Conservation (phyloP, 1,140 invertebrate genomes). For the Sweltsa coloradensis region DNA sequence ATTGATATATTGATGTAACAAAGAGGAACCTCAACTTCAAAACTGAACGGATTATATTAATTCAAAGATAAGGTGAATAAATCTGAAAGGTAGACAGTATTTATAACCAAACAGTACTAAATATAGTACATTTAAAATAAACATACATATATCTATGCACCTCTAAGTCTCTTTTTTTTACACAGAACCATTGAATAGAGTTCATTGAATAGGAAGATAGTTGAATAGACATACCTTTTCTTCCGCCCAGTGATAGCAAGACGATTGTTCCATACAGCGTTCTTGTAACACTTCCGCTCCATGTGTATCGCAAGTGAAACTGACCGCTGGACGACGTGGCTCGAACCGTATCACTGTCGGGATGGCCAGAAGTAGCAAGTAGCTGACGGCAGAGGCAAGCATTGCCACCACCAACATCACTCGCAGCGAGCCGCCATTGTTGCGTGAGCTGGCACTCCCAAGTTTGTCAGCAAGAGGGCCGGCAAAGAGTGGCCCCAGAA, state of each 20-base stretch:
- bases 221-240: slow-evolving; percentile 32
- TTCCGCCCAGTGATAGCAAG: slow-evolving; percentile 47
- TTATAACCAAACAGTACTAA: too few relatives aligned
- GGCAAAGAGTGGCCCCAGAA: slow-evolving; percentile 50
- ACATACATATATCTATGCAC: too few relatives aligned
- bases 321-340: slow-evolving; percentile 39
- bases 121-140: too few relatives aligned
- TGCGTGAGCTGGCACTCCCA: slow-evolving; percentile 30
- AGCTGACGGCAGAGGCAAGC: slow-evolving; percentile 50
- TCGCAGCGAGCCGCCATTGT: slow-evolving; percentile 41
- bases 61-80: too few relatives aligned
- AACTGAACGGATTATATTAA: too few relatives aligned
- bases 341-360: slow-evolving; percentile 42
- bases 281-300: slow-evolving; percentile 56
- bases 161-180: too few relatives aligned
- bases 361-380: slow-evolving; percentile 47
- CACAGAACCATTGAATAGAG: too few relatives aligned
- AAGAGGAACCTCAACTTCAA: too few relatives aligned
- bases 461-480: slow-evolving; percentile 54
- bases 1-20: too few relatives aligned
- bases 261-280: slow-evolving; percentile 42
- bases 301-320: slow-evolving; percentile 50
- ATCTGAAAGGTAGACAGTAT: too few relatives aligned
- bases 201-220: too few relatives aligned
- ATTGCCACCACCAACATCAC: slow-evolving; percentile 54